A percentile compares a stretch with the other conserved stretches of the same genome.
Evolutionary conservation across 2,888 invertebrate genomes (phyloP).

Genomic region (Sicus ferrugineus): DNA sequence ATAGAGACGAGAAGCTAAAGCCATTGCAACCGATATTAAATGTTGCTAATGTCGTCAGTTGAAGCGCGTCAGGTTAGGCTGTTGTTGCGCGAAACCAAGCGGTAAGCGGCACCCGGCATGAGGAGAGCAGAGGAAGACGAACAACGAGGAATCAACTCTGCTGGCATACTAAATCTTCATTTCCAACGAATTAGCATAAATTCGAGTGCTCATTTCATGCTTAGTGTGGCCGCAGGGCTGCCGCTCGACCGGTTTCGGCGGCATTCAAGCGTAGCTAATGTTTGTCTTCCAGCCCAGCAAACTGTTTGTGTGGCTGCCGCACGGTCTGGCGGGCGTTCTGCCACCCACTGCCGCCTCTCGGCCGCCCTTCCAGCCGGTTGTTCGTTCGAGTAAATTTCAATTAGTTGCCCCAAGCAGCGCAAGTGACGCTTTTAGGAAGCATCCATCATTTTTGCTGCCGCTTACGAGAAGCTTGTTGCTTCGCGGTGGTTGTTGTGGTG

Average conservation of each 20-base stretch:
- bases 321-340: neutral
- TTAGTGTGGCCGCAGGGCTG: neutral
- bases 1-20: neutral
- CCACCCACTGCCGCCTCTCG: too few species aligned
- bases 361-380: too few species aligned
- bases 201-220: neutral
- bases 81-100: neutral
- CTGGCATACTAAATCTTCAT: neutral
- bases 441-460: neutral
- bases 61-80: too few species aligned
- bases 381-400: too few species aligned
- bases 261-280: slow-evolving; percentile 5
- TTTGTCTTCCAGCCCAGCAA: neutral
- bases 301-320: neutral
- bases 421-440: neutral
- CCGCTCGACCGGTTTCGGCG: neutral
- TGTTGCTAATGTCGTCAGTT: too few species aligned
- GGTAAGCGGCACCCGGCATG: neutral
- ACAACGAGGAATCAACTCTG: neutral
- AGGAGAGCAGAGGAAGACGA: too few species aligned
- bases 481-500: neutral
- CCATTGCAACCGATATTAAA: too few species aligned
- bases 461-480: too few species aligned
- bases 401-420: too few species aligned
- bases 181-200: slow-evolving; percentile 3